phyloP scores from a whole-genome alignment of 2,113 vertebrate species.

The Panurus biarmicus region DNA sequence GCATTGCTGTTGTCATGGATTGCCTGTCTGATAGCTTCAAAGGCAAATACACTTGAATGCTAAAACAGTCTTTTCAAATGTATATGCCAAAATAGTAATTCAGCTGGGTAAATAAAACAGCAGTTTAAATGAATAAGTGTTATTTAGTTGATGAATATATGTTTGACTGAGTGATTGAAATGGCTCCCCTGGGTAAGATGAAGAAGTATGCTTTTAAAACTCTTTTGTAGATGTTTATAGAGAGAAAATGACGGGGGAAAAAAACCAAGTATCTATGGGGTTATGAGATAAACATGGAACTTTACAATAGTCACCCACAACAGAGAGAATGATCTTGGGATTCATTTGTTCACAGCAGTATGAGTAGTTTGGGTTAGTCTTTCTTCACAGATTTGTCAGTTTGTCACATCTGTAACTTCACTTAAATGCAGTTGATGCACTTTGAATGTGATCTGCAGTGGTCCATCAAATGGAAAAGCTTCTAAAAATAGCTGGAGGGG shows the following conservation, averaged over 20 bases:
- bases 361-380: background rate
- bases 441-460: background rate
- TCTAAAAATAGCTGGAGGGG: constrained; percentile 21
- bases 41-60: background rate
- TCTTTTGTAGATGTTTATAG: background rate
- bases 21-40: background rate
- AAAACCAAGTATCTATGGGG: background rate
- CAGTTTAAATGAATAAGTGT: constrained; percentile 59
- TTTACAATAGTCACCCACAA: background rate
- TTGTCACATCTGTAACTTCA: background rate
- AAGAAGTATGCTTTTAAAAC: constrained; percentile 42
- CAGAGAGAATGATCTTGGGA: background rate
- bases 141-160: constrained; percentile 61
- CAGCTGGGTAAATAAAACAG: constrained; percentile 54
- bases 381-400: constrained; percentile 12
- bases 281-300: background rate
- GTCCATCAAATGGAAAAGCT: constrained; percentile 4
- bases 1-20: background rate
- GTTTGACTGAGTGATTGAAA: constrained; percentile 53
- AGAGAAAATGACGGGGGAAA: background rate
- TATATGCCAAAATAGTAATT: constrained; percentile 63
- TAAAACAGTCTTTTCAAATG: constrained; percentile 37
- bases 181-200: constrained; percentile 47
- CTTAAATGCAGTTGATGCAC: background rate
- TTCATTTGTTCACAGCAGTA: background rate